Conservation (phyloP, 2,113 vertebrate species). For the Ammodytes dubius region DNA sequence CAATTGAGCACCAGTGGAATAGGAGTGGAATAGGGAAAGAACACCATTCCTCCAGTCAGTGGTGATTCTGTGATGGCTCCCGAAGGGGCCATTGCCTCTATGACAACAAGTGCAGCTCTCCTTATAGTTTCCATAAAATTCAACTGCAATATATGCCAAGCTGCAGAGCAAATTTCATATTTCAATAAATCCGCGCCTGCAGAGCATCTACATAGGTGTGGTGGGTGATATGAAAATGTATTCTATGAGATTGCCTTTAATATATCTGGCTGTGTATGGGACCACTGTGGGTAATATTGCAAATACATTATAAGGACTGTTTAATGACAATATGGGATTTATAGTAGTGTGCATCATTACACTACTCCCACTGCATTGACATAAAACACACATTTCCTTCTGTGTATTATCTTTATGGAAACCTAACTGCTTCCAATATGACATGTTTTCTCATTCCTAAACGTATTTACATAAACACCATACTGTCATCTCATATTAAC, state of each 20-base stretch:
- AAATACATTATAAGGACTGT: not conserved
- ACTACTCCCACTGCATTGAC: not conserved
- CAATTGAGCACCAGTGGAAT: not conserved
- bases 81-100: constrained; percentile 8
- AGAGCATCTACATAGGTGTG: not conserved
- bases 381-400: not conserved
- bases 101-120: constrained; percentile 9
- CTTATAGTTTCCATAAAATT: constrained; percentile 19
- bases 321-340: not conserved
- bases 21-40: not conserved
- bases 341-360: not conserved
- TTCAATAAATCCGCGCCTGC: not conserved
- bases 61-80: constrained; percentile 6
- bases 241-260: not conserved
- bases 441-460: not conserved
- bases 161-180: constrained; percentile 36
- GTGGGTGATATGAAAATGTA: not conserved
- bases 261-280: not conserved
- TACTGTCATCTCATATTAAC: too few species aligned
- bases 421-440: not conserved
- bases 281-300: constrained; percentile 8
- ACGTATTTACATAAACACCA: too few species aligned
- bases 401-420: not conserved
- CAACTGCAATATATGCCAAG: not conserved
- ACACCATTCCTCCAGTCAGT: not conserved